Evolutionary conservation across 2,113 vertebrate species (phyloP).

Genomic region (Paradoxurus hermaphroditus): DNA sequence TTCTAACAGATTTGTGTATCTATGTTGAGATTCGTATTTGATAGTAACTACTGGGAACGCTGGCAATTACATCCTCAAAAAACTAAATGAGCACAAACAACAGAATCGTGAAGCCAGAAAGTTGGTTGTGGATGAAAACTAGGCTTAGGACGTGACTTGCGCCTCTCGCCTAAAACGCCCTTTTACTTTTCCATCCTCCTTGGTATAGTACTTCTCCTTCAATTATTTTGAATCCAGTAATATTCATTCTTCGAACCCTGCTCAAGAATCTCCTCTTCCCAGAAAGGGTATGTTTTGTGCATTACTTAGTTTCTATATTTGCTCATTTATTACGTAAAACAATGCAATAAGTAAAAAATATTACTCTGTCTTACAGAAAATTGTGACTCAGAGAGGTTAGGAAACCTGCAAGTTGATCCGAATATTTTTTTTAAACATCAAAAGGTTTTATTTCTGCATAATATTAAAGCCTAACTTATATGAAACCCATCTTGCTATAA

Average conservation of each 20-base stretch:
- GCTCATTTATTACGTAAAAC: neutral
- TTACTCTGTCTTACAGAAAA: neutral
- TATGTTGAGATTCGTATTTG: neutral
- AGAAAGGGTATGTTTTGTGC: neutral
- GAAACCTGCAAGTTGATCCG: neutral
- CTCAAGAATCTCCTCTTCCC: neutral
- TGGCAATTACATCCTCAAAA: slow-evolving; percentile 4
- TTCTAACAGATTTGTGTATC: neutral
- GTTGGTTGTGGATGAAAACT: neutral
- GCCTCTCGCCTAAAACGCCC: neutral
- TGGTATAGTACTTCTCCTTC: neutral
- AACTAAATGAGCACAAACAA: neutral
- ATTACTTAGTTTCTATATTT: neutral
- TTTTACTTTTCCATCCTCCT: neutral
- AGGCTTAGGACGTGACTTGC: neutral
- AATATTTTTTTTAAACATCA: neutral
- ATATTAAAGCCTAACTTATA: neutral
- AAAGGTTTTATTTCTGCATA: neutral
- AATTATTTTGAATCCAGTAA: neutral
- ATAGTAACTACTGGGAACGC: neutral
- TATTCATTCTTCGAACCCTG: neutral
- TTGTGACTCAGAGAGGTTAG: neutral
- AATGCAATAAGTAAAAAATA: neutral
- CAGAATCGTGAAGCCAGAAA: neutral
- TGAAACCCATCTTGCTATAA: neutral